Conservation (phyloP, 2,888 invertebrate genomes). For the Lasioglossum zephyrum region DNA sequence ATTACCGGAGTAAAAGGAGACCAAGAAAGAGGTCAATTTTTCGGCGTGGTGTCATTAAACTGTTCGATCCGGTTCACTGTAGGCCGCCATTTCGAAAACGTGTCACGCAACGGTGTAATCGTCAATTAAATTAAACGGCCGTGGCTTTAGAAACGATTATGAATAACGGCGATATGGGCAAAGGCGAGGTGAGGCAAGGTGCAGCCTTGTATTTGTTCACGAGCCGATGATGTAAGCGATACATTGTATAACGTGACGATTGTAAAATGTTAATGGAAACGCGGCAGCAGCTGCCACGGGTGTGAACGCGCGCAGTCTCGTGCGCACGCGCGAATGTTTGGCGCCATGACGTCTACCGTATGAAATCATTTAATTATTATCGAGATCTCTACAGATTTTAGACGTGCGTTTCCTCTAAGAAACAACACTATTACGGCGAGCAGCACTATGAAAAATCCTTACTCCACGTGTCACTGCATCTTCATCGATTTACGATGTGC, state of each 20-base stretch:
- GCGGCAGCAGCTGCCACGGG: slow-evolving; percentile 44
- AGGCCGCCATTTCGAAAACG: slow-evolving; percentile 63
- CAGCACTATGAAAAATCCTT: not conserved
- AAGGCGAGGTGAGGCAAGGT: slow-evolving; percentile 69
- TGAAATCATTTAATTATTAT: not conserved
- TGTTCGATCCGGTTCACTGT: slow-evolving; percentile 14
- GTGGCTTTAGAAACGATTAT: slow-evolving; percentile 74
- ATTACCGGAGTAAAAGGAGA: not conserved
- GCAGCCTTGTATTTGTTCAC: slow-evolving; percentile 80
- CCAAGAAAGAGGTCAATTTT: not conserved
- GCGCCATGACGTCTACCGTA: slow-evolving; percentile 31
- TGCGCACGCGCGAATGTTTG: not conserved
- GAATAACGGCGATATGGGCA: slow-evolving; percentile 72
- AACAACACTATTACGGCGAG: not conserved
- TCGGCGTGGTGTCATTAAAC: not conserved
- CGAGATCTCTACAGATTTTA: not conserved
- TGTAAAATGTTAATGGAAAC: slow-evolving; percentile 78
- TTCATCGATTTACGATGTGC: not conserved
- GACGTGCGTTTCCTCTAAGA: not conserved
- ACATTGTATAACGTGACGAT: slow-evolving; percentile 80
- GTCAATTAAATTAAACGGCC: slow-evolving; percentile 77
- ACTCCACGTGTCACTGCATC: not conserved
- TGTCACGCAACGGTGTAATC: slow-evolving; percentile 70
- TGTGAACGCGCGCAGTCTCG: slow-evolving; percentile 15
- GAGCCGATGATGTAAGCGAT: slow-evolving; percentile 76